A percentile compares a stretch with the other conserved stretches of the same genome.
phyloP scores from a whole-genome alignment of 2,888 invertebrate species.

The Panopea generosa region DNA sequence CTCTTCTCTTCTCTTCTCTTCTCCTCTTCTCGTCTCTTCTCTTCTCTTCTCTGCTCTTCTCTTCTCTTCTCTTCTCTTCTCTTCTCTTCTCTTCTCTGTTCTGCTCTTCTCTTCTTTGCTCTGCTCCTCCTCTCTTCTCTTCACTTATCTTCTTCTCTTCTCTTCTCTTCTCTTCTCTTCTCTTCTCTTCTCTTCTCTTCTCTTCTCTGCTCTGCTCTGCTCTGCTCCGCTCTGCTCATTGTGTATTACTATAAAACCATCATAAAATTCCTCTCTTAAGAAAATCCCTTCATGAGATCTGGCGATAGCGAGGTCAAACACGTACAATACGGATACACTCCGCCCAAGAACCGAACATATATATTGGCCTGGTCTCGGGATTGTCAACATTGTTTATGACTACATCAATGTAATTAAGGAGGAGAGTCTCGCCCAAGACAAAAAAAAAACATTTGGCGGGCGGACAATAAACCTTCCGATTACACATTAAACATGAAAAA shows the following conservation, averaged over 20 bases:
- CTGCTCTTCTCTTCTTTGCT: conserved; percentile 7
- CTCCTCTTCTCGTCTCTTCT: conserved; percentile 1
- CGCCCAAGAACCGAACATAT: neutral
- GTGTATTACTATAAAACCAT: too few relatives aligned
- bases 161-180: neutral
- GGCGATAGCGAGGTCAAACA: too few relatives aligned
- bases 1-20: conserved; percentile 4
- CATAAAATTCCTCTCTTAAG: too few relatives aligned
- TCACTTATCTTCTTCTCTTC: neutral
- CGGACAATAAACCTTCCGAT: too few relatives aligned
- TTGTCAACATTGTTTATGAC: too few relatives aligned
- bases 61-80: conserved; percentile 1
- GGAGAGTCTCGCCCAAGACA: too few relatives aligned
- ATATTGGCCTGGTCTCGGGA: neutral
- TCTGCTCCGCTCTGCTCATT: too few relatives aligned
- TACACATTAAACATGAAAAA: too few relatives aligned
- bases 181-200: neutral
- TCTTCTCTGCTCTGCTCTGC: conserved; percentile 3
- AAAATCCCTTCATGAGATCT: too few relatives aligned
- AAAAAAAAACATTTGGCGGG: too few relatives aligned
- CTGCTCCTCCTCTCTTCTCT: neutral
- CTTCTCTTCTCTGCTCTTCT: neutral
- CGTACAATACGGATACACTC: too few relatives aligned
- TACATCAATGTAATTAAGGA: too few relatives aligned
- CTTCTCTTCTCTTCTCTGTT: conserved; percentile 9